Evolutionary conservation across 2,888 invertebrate genomes (phyloP).

Genomic region (Spicauda simplicius): DNA sequence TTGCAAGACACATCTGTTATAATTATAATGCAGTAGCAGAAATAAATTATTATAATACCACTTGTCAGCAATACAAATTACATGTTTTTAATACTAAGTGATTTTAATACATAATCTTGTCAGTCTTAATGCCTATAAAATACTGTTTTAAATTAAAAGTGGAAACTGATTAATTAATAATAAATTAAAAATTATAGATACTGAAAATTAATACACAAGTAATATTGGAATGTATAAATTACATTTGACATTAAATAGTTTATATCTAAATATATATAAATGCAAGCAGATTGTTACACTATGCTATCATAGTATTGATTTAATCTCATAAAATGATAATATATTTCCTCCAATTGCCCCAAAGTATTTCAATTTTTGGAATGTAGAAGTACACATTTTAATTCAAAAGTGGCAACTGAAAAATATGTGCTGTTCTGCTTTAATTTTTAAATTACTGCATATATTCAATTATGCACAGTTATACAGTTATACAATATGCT

Average conservation of each 20-base stretch:
- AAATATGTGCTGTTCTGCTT: not conserved
- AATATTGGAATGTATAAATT: conserved; percentile 68
- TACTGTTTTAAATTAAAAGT: conserved; percentile 70
- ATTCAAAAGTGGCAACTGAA: not conserved
- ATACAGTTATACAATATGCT: too few relatives aligned
- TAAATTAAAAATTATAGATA: conserved; percentile 51
- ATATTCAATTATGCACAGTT: too few relatives aligned
- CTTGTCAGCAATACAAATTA: conserved; percentile 66
- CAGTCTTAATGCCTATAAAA: conserved; percentile 82
- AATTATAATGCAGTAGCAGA: conserved; percentile 59
- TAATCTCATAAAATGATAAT: conserved; percentile 35
- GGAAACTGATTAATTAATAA: conserved; percentile 38
- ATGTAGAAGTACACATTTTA: conserved; percentile 32
- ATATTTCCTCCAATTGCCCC: not conserved
- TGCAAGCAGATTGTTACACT: conserved; percentile 51
- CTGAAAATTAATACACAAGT: conserved; percentile 60
- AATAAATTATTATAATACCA: conserved; percentile 71
- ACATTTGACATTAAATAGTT: conserved; percentile 38
- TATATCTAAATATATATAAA: conserved; percentile 50
- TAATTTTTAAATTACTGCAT: too few relatives aligned
- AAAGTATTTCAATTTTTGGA: conserved; percentile 33
- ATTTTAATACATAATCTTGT: conserved; percentile 75
- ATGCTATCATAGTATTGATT: conserved; percentile 25
- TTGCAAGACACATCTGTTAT: conserved; percentile 53
- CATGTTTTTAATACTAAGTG: conserved; percentile 72